These are phyloP conservation scores for Fragum whitleyi DNA, from an alignment of 2,888 invertebrate species.

Conservation along the genomic window DNA sequence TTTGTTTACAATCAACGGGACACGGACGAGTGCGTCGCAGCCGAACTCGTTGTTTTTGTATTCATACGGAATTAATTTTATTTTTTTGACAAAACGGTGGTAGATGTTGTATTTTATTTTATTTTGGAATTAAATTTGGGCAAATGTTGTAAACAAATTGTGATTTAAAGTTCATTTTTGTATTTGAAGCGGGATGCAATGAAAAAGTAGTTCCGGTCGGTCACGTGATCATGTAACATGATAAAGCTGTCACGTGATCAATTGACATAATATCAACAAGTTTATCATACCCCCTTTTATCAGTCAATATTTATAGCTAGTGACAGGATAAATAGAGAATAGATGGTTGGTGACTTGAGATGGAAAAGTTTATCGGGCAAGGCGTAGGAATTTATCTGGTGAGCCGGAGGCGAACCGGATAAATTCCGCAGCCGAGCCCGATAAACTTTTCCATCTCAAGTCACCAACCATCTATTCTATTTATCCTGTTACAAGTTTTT, in stretches of 20 bases:
- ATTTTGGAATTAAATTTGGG: background rate
- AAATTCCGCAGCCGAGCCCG: too few species aligned
- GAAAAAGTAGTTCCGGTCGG: background rate
- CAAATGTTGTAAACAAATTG: background rate
- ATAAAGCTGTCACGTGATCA: background rate
- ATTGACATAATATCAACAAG: background rate
- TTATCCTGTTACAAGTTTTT: too few species aligned
- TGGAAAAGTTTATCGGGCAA: too few species aligned
- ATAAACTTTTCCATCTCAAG: too few species aligned
- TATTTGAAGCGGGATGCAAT: background rate
- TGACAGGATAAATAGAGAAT: slow-evolving; percentile 4
- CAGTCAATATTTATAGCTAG: background rate
- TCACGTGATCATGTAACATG: background rate
- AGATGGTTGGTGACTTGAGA: too few species aligned
- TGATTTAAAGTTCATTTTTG: background rate
- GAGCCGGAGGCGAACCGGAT: too few species aligned
- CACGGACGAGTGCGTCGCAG: background rate
- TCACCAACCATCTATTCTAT: too few species aligned
- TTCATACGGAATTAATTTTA: background rate
- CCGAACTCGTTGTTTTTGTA: background rate
- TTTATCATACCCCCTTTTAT: background rate
- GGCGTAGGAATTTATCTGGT: too few species aligned
- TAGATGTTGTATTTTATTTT: background rate
- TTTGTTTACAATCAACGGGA: background rate
- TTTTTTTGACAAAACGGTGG: background rate